A percentile compares a stretch with the other conserved stretches of the same genome.
Conservation (phyloP, 1,140 invertebrate species). For the Samia ricini region DNA sequence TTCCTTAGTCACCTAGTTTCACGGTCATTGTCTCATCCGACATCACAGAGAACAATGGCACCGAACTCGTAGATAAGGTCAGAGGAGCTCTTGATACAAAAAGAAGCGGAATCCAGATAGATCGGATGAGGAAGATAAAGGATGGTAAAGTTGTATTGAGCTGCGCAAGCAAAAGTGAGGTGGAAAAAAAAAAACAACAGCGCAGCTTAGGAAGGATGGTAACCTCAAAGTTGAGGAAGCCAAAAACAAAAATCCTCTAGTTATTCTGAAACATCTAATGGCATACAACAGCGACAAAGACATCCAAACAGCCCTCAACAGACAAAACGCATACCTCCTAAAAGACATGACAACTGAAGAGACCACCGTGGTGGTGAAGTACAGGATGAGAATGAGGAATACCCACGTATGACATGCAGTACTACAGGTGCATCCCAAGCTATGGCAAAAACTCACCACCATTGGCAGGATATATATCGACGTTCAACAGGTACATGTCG, state of each 20-base stretch:
- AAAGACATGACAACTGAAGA: background rate
- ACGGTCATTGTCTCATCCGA: no score
- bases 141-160: background rate
- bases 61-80: no score
- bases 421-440: conserved; percentile 25
- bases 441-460: conserved; percentile 12
- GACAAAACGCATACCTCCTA: background rate
- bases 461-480: conserved; percentile 24
- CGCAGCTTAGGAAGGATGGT: background rate
- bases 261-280: background rate
- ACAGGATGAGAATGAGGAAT: conserved; percentile 17
- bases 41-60: no score
- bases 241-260: background rate
- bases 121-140: background rate
- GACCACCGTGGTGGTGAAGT: background rate
- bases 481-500: conserved; percentile 16
- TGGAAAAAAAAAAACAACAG: background rate
- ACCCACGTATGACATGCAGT: conserved; percentile 26
- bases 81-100: background rate
- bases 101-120: background rate
- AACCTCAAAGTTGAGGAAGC: background rate
- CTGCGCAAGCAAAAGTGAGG: conserved; percentile 2
- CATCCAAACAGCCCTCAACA: background rate
- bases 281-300: background rate
- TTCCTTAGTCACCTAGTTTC: no score